Base-by-base conservation (phyloP, 2,797 vertebrate genomes). In the Yasuhikotakia modesta region DNA sequence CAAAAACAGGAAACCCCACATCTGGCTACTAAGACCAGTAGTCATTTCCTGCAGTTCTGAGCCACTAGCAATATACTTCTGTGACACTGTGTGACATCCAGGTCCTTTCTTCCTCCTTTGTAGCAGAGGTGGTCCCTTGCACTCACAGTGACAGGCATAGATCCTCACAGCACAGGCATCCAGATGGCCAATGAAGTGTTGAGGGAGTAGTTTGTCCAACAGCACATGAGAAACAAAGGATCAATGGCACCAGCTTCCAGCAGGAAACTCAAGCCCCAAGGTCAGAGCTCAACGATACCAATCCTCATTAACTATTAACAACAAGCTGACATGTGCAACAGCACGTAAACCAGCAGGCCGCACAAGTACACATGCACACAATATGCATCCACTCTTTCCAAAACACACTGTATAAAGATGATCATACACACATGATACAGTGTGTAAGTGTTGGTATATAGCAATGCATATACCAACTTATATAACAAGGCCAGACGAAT, bases 251-350 rank as follows among this genome's bases (percentile, higher is more conserved):
- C 87, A 82, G 86, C 89, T 90, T 91, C 89, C 88, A 89, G 81
- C 70, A 86, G 83, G 91, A 91, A 91, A 93, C 89, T 85, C 81
- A 86, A 92, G n/a, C 69, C 78, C 89, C 89, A 88, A 92, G 89
- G 90, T 91, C 89, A 88, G 86, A 87, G 86, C 87, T 87, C 86
- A 73, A 75, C 86, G 90, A 90, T 85, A 93, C 91, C 90, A 89
- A 91, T 91, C 91, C 90, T 91, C 90, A 93, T 93, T 90, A 93
- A 93, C 83, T 90, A 93, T 94, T 93, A 89, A 94, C 57, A 48
- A 86, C 79, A 81, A 86, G 85, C 87, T 80, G 84, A 85, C 81
- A 86, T 50, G 60, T 57, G 70, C 58, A 73, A 66, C 58, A 66
- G 24, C 48, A 13, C 3, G 17, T 12, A 11, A 58, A 27, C 58